These are phyloP conservation scores for Tyrannus savana DNA, from an alignment of 2,113 vertebrate genomes.

Conservation along the genomic window DNA sequence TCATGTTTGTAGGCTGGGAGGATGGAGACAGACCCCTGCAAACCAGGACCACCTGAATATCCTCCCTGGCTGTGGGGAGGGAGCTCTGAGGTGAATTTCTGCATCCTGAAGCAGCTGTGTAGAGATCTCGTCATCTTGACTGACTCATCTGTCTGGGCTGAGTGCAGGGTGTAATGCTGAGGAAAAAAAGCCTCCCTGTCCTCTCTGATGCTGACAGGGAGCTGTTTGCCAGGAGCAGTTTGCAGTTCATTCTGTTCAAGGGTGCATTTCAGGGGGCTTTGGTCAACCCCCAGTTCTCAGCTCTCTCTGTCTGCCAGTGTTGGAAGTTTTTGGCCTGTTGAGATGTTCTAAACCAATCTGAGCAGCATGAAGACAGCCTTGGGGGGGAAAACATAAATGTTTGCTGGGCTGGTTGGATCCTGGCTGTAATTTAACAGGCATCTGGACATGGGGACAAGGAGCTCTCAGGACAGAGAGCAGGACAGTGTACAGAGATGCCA, in stretches of 20 bases:
- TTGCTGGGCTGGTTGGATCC: background rate
- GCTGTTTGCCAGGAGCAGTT: background rate
- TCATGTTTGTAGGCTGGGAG: background rate
- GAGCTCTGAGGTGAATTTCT: slow-evolving; percentile 39
- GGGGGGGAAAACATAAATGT: background rate
- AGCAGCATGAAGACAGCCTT: background rate
- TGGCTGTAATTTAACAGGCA: background rate
- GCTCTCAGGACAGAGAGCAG: background rate
- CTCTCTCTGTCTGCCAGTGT: background rate
- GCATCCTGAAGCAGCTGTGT: slow-evolving; percentile 33
- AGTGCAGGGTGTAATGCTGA: background rate
- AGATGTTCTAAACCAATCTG: background rate
- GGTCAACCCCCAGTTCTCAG: background rate
- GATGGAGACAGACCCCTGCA: background rate
- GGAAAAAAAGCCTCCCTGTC: background rate
- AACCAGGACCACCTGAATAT: background rate
- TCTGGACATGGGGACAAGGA: background rate
- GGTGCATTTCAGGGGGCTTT: background rate
- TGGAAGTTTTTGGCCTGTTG: background rate
- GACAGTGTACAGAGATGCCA: background rate
- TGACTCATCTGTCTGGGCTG: slow-evolving; percentile 17
- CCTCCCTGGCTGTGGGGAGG: background rate
- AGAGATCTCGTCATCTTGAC: background rate
- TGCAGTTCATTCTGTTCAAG: background rate
- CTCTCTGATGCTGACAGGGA: background rate